Conservation (phyloP, 2,888 invertebrate genomes). For the Chouioia cunea region DNA sequence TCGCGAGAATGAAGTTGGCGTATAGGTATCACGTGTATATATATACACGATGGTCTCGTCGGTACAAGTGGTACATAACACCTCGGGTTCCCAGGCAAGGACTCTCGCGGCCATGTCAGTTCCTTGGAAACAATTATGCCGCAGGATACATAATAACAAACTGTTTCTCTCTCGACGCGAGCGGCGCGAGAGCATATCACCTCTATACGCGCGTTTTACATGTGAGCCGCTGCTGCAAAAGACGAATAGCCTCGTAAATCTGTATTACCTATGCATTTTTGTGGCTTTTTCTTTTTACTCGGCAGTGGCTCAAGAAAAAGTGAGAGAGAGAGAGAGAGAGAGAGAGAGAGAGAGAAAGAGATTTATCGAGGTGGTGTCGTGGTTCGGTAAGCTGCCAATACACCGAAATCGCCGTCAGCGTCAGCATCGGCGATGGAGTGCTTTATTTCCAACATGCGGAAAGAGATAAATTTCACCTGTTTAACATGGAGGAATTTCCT, state of each 20-base stretch:
- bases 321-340: neutral
- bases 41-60: constrained; percentile 20
- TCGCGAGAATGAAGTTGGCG: neutral
- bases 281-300: constrained; percentile 48
- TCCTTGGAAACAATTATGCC: constrained; percentile 66
- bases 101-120: constrained; percentile 56
- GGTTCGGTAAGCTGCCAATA: neutral
- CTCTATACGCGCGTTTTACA: constrained; percentile 31
- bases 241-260: constrained; percentile 65
- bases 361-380: constrained; percentile 31
- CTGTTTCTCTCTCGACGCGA: constrained; percentile 36
- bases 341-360: constrained; percentile 6
- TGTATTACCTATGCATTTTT: constrained; percentile 55
- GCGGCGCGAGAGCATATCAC: constrained; percentile 19
- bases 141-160: constrained; percentile 52
- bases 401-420: constrained; percentile 31
- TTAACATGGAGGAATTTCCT: neutral
- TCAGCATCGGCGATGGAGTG: constrained; percentile 10
- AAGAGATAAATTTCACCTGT: constrained; percentile 24
- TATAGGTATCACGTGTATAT: neutral
- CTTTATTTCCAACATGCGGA: neutral
- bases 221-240: constrained; percentile 50
- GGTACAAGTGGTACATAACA: constrained; percentile 28
- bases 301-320: constrained; percentile 31
- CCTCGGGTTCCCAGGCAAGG: constrained; percentile 62